phyloP scores from a whole-genome alignment of 2,113 vertebrate species.

The Rhinolophus sinicus region DNA sequence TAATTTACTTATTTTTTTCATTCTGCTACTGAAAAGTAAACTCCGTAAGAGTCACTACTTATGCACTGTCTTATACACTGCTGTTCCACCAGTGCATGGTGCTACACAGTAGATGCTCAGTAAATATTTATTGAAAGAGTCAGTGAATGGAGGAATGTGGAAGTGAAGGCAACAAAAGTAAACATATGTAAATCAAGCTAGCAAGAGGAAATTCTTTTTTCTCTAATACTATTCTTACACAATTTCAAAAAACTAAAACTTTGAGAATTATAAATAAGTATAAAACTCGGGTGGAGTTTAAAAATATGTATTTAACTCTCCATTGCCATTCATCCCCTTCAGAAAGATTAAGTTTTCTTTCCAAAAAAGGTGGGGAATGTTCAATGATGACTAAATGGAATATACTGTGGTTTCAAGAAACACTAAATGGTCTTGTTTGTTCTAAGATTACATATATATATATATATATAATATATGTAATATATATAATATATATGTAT shows the following conservation, averaged over 20 bases:
- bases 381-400: neutral
- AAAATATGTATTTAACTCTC: neutral
- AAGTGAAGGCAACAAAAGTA: neutral
- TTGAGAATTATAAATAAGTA: neutral
- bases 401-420: conserved; percentile 19
- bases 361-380: neutral
- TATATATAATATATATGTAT: no score
- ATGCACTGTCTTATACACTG: neutral
- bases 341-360: neutral
- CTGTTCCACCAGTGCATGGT: neutral
- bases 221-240: neutral
- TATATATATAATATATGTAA: no score
- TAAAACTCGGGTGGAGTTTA: neutral
- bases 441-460: neutral
- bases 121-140: neutral
- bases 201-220: neutral
- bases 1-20: neutral
- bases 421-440: neutral
- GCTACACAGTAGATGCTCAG: neutral
- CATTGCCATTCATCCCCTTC: neutral
- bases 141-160: neutral
- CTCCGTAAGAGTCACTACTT: neutral
- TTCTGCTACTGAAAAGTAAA: neutral
- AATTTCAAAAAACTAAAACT: neutral
- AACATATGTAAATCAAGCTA: neutral